Percentiles rank a stretch among this genome's conserved stretches.
Evolutionary conservation across 2,113 vertebrate species (phyloP).

Genomic region (Ivindomyrus marchei): DNA sequence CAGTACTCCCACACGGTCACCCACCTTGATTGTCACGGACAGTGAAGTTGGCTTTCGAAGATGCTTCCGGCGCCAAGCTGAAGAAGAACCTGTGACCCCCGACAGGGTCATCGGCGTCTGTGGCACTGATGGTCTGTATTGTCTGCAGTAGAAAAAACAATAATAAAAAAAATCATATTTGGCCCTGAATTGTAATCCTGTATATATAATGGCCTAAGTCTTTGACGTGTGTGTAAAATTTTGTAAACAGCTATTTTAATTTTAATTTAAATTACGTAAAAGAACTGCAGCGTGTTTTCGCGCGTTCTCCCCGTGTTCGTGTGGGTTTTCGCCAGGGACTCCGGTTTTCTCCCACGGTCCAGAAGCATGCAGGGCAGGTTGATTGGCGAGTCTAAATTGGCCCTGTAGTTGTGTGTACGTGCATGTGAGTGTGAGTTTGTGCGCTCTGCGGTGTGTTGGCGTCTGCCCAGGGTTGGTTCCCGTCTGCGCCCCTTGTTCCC

Average conservation of each 20-base stretch:
- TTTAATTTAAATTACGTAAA: background rate
- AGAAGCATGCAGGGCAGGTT: no score
- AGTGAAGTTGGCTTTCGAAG: conserved; percentile 83
- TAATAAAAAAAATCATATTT: background rate
- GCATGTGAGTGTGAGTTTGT: no score
- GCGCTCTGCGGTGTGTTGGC: no score
- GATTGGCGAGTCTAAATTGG: no score
- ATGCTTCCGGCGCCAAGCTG: conserved; percentile 72
- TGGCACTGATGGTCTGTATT: conserved; percentile 86
- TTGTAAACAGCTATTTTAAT: background rate
- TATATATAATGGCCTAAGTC: background rate
- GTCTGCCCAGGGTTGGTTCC: no score
- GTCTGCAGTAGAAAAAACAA: conserved; percentile 57
- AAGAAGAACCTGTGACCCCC: conserved; percentile 85
- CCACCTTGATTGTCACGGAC: conserved; percentile 91
- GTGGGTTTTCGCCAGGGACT: no score
- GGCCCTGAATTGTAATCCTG: background rate
- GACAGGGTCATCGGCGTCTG: conserved; percentile 80
- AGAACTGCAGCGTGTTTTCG: background rate
- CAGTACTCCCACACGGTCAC: background rate
- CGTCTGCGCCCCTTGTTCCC: no score
- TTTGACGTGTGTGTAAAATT: background rate
- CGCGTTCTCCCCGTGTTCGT: no score
- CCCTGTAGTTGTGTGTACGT: no score
- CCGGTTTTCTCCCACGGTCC: no score